phyloP scores from a whole-genome alignment of 2,113 vertebrate genomes.

The Fukomys damarensis region DNA sequence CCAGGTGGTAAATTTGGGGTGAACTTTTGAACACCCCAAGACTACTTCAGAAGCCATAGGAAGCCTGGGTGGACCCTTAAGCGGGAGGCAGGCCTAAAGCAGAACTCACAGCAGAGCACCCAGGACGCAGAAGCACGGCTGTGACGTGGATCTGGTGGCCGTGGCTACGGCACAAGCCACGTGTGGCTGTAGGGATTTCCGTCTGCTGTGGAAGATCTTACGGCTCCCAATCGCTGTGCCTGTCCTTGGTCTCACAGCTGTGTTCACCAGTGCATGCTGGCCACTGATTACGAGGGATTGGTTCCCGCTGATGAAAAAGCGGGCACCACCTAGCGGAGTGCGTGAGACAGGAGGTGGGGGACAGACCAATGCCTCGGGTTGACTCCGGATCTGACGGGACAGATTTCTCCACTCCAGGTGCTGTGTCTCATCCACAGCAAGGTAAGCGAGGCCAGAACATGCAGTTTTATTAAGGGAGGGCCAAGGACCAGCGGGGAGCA shows the following conservation, averaged over 20 bases:
- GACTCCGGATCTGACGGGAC: not conserved
- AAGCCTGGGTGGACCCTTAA: too few species aligned
- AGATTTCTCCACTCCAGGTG: accelerated
- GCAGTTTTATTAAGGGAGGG: accelerated
- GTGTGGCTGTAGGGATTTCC: too few species aligned
- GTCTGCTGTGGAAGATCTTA: accelerated
- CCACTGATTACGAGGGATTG: accelerated
- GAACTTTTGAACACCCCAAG: not conserved
- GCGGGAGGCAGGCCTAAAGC: accelerated
- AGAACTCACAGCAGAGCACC: accelerated
- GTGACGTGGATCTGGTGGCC: not conserved
- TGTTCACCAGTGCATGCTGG: accelerated
- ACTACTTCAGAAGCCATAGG: not conserved
- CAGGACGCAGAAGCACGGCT: accelerated
- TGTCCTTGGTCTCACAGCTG: not conserved
- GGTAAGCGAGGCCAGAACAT: not conserved
- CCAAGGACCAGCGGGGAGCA: accelerated
- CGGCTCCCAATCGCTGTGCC: not conserved
- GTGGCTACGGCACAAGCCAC: not conserved
- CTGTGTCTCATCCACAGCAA: not conserved
- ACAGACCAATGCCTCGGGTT: accelerated
- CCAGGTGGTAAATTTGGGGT: accelerated
- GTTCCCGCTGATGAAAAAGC: accelerated
- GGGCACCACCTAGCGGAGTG: not conserved
- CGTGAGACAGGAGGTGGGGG: accelerated